Conservation (phyloP, 2,797 vertebrate species). For the Hylomyscus alleni region DNA sequence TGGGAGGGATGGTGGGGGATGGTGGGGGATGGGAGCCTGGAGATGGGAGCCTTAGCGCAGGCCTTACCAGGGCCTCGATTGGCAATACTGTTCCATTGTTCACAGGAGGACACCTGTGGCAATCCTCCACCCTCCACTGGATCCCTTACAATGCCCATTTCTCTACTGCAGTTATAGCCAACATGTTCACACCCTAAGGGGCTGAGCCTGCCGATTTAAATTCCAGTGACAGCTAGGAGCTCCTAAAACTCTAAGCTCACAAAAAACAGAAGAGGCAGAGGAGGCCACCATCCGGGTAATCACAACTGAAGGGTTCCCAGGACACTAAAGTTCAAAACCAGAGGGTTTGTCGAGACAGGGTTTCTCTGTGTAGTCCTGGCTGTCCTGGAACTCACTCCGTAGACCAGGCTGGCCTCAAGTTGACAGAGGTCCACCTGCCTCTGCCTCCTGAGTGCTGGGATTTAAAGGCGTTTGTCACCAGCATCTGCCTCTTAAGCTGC, state of each 20-base stretch:
- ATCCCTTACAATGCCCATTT: not conserved
- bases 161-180: not conserved
- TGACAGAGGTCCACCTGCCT: not conserved
- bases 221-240: slow-evolving; percentile 8
- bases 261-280: not conserved
- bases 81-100: not conserved
- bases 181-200: slow-evolving; percentile 29
- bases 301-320: not conserved
- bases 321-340: not conserved
- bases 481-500: not conserved
- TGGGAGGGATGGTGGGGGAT: not conserved
- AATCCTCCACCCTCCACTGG: not conserved
- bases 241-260: slow-evolving; percentile 52
- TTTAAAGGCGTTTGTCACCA: not conserved
- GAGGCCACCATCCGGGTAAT: not conserved
- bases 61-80: not conserved
- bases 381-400: not conserved
- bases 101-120: rapidly evolving
- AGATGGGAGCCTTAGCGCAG: not conserved
- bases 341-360: not conserved
- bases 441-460: not conserved
- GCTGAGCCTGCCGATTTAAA: slow-evolving; percentile 69
- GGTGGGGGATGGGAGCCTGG: not conserved
- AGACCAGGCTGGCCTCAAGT: not conserved
- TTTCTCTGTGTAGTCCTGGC: not conserved